These are phyloP conservation scores for Podarcis raffonei DNA, from an alignment of 2,113 vertebrate genomes.

Conservation along the genomic window DNA sequence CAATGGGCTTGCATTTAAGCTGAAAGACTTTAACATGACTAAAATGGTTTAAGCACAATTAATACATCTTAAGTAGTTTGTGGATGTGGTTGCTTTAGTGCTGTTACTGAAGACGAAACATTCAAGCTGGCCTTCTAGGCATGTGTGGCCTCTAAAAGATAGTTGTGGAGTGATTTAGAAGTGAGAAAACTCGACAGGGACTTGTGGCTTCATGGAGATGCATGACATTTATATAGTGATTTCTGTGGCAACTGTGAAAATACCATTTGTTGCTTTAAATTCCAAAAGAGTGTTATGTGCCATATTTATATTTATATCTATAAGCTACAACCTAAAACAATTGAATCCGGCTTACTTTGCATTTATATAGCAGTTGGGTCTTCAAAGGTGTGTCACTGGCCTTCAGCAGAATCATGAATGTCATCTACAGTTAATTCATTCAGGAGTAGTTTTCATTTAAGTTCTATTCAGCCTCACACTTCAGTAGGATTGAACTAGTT, in stretches of 20 bases:
- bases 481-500: background rate
- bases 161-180: background rate
- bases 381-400: background rate
- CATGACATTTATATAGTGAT: background rate
- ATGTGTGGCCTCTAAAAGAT: background rate
- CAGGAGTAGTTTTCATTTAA: background rate
- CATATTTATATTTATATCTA: background rate
- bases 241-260: background rate
- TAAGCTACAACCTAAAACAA: background rate
- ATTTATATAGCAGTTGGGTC: background rate
- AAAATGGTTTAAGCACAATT: background rate
- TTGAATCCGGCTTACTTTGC: background rate
- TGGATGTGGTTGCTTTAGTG: background rate
- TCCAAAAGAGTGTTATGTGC: background rate
- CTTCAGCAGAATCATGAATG: background rate
- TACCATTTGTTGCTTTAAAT: background rate
- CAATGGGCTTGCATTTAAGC: background rate
- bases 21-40: background rate
- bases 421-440: background rate
- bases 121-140: background rate
- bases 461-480: background rate
- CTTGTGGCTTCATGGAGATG: background rate
- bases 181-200: background rate
- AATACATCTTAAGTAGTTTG: background rate
- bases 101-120: background rate